A percentile compares a stretch with the other conserved stretches of the same genome.
phyloP scores from a whole-genome alignment of 1,140 invertebrate genomes.

The Drosophila hydei region DNA sequence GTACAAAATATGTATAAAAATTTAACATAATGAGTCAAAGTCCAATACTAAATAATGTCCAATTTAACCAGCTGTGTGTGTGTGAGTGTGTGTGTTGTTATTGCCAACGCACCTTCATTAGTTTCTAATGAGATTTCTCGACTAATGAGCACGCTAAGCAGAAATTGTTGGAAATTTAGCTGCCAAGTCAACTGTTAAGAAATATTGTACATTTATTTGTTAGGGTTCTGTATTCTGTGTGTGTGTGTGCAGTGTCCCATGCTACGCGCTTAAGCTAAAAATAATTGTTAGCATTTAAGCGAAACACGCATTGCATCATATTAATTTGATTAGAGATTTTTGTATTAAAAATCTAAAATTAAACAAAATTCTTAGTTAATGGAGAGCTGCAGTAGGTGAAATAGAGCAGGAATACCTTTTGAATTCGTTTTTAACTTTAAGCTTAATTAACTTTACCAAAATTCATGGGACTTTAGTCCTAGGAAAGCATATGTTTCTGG shows the following conservation, averaged over 20 bases:
- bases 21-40: constrained; percentile 40
- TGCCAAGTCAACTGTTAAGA: constrained; percentile 48
- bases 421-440: too few relatives aligned
- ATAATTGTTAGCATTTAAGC: not conserved
- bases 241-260: not conserved
- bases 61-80: constrained; percentile 16
- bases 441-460: too few relatives aligned
- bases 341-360: not conserved
- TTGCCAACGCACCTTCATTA: constrained; percentile 64
- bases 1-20: constrained; percentile 51
- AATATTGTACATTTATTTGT: constrained; percentile 26
- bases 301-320: not conserved
- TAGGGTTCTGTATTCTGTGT: constrained; percentile 7
- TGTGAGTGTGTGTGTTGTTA: constrained; percentile 38
- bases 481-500: too few relatives aligned
- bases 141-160: constrained; percentile 66
- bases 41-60: constrained; percentile 34
- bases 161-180: constrained; percentile 48
- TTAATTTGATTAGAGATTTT: not conserved
- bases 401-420: too few relatives aligned
- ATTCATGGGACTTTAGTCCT: too few relatives aligned
- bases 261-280: constrained; percentile 1
- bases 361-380: not conserved
- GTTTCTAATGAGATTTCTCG: constrained; percentile 79
- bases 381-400: too few relatives aligned